Evolutionary conservation across 1,140 invertebrate genomes (phyloP), one percentile per base, ranked within the genome.

Genomic region (Bombus difficillimus): DNA sequence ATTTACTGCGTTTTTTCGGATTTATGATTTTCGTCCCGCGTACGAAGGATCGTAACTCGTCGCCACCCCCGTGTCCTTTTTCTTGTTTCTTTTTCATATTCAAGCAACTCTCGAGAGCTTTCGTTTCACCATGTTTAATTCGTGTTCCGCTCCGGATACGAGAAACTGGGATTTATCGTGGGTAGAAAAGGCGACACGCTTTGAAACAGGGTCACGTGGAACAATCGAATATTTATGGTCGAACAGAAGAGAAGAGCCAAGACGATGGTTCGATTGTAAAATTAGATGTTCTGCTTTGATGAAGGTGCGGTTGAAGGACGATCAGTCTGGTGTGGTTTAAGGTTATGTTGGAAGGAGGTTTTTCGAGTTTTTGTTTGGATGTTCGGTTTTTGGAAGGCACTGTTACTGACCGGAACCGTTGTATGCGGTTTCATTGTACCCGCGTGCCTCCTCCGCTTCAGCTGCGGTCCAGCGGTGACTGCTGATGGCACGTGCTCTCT

Each of bases 401-500:
- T 71, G 53, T 82, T 80, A 82, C 79, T 88, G 69, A 83, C 68
- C 76, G 75, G 57, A 73, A 79, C 76, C 53, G 32, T 69, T 47
- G 6, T 9, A 66, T 41, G 41, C 64, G 64, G 28, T 62, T 62
- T 85, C 87, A 88, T 88, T 85, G 87, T 90, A 57, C 75, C 47
- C 73, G 69, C 88, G 83, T 88, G 89, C 89, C 92, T 92, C 89
- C 69, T 82, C 59, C 74, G 69, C 64, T 91, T 90, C 93, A 93
- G 92, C 93, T 93, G 93, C 91, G 93, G 92, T 94, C 93, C 93
- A 93, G 90, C 91, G 71, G 71, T 89, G 93, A 93, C 93, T 94
- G 92, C 93, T 94, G 94, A 95, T 94, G 94, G 94, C 94, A 94
- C 94, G 93, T 95, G 93, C 92, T 93, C 92, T 93, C 92, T 92